Conservation (phyloP, 2,888 invertebrate genomes). For the Drosophila birchii region DNA sequence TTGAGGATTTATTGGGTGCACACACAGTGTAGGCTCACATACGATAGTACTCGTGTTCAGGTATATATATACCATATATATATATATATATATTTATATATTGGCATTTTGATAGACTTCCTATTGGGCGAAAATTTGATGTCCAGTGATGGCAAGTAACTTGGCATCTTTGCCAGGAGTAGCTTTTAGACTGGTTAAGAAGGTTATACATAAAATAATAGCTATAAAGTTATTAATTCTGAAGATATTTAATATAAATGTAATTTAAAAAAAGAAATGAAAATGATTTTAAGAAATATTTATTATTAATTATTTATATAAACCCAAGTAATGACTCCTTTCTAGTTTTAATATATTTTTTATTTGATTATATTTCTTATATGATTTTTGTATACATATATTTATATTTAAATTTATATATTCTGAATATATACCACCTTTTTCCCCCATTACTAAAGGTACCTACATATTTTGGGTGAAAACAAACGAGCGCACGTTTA, state of each 20-base stretch:
- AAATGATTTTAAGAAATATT: background rate
- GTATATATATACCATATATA: too few relatives aligned
- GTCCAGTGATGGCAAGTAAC: constrained; percentile 5
- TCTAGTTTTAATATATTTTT: background rate
- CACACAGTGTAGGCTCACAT: constrained; percentile 17
- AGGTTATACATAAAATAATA: background rate
- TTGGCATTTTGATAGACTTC: constrained; percentile 59
- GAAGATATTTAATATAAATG: background rate
- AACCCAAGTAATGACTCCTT: accelerated
- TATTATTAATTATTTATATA: background rate
- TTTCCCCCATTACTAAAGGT: background rate
- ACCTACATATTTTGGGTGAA: constrained; percentile 14
- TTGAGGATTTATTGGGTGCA: constrained; percentile 63
- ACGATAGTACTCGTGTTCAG: constrained; percentile 3
- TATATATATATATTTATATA: constrained; percentile 12
- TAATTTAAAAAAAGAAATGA: background rate
- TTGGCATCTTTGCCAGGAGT: background rate
- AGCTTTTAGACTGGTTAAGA: background rate
- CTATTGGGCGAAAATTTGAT: background rate
- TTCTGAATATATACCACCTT: background rate
- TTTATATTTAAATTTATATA: background rate
- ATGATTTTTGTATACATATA: background rate
- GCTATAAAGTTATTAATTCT: too few relatives aligned
- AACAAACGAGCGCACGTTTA: constrained; percentile 69
- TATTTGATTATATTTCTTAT: background rate